Evolutionary conservation across 1,140 invertebrate species (phyloP), one percentile per base, ranked within the genome.

Genomic region (Platorchestia sp.): DNA sequence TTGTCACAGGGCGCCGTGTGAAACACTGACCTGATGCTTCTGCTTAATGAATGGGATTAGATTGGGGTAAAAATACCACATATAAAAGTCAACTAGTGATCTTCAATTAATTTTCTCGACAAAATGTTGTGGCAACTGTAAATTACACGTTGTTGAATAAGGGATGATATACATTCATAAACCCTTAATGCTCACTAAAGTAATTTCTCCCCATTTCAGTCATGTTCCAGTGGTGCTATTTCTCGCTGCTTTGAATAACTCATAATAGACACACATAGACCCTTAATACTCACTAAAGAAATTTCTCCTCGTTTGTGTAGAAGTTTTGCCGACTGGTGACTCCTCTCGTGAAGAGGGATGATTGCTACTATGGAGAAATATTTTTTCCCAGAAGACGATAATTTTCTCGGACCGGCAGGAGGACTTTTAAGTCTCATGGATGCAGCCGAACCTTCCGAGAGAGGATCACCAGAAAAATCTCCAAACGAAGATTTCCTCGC

Each of bases 301-400:
- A 36, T 27, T 75, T 75, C 36, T 75, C 47, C 3, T 22, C 14
- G 14, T 19, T 10, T 75, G 59, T 75, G 59, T 75, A 3, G 14
- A 75, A 14, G 59, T 27, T 27, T 75, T 10, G 36, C 27, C 59
- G 14, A 22, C 59, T 75, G 59, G 10, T 75, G 59, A 75, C 59
- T 75, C 59, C 10, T 75, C 59, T 75, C 59, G 27, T 75, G 87
- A 89, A 44, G 87, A 42, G 91, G 41, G 45, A 93, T 93, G 91
- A 93, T 93, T 93, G 91, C 91, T 45, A 93, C 91, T 10, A 93
- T 93, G 91, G 91, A 93, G 43, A 93, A 93, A 93, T 93, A 93
- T 47, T 93, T 93, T 47, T 93, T 93, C 45, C 91, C 43, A 93
- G 91, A 93, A 93, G 91, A 93, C 44, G 91, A 93, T n/a, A 93